Percentiles rank a stretch among this genome's conserved stretches.
phyloP scores from a whole-genome alignment of 2,888 invertebrate species.

The Apodemia hepburni region DNA sequence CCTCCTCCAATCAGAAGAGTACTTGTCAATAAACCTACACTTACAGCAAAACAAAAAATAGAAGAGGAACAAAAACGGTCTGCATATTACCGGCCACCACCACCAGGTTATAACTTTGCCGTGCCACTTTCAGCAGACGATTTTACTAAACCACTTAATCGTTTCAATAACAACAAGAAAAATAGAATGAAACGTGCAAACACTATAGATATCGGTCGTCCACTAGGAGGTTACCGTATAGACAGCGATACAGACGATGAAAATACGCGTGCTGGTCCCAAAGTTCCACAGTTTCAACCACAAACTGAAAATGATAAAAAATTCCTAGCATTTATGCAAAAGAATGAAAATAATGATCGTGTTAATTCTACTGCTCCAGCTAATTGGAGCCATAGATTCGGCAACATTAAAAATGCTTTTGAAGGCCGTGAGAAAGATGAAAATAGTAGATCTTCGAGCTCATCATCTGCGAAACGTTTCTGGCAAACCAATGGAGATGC shows the following conservation, averaged over 20 bases:
- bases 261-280: constrained; percentile 44
- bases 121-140: constrained; percentile 57
- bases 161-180: constrained; percentile 82
- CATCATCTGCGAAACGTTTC: constrained; percentile 78
- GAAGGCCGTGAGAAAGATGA: constrained; percentile 78
- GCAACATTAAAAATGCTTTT: constrained; percentile 90
- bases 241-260: constrained; percentile 70
- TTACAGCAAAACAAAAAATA: constrained; percentile 35
- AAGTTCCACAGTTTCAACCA: constrained; percentile 86
- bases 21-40: constrained; percentile 30
- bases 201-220: constrained; percentile 92
- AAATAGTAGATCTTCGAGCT: constrained; percentile 60
- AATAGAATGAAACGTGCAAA: constrained; percentile 92
- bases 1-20: constrained; percentile 36
- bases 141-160: constrained; percentile 53
- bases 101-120: constrained; percentile 68
- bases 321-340: constrained; percentile 90
- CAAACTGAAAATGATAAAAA: constrained; percentile 93
- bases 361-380: constrained; percentile 49
- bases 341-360: constrained; percentile 73
- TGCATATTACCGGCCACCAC: constrained; percentile 58
- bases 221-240: constrained; percentile 77
- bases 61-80: constrained; percentile 47
- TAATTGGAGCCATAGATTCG: constrained; percentile 92
- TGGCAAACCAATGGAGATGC: constrained; percentile 82